Base-by-base conservation (phyloP, 2,888 invertebrate genomes). In the Drosophila differens region DNA sequence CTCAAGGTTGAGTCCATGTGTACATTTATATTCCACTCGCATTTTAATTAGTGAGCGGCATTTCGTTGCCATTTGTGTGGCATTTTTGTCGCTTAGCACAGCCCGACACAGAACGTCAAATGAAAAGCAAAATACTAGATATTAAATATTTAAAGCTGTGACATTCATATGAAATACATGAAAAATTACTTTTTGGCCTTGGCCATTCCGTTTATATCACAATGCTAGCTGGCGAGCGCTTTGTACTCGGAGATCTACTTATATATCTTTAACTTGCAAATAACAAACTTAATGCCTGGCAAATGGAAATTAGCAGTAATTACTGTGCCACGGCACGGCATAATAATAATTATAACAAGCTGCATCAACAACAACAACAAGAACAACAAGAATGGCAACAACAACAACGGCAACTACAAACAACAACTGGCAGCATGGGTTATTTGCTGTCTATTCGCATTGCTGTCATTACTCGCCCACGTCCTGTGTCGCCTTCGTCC, bases 301-400 rank as follows among this genome's bases (percentile, higher is more conserved):
- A 69, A 81, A 83, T 75, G 83, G 75, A 86, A 89, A 87, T 87
- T 90, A 87, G 83, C 83, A 47, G 74, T 83, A 85, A 90, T 87
- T 87, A 82, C 78, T 79, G 81, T 77, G 72, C 79, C 73, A 60
- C 60, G 74, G 78, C 80, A 84, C 74, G 82, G 70, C 85, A 78
- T 70, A 61, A 85, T 79, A 81, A 57, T 52, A 60, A 37, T 35
- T 33, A 47, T 67, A 53, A 88, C 70, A 85, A 81, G 65, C 78
- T 70, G 72, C 75, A 82, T 71, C 75, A 84, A 79, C 79, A 68
- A 44, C 12, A 58, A 62, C 71, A 84, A 72, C 67, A 55, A 30
- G 47, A 54, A 32, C 79, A 68, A 44, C 12, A 58, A 62, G 69
- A 84, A 72, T 65, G 55, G 28, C 51, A 54, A 32, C 52, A 62